phyloP scores from a whole-genome alignment of 2,797 vertebrate species.

The Phylloscopus collybita region DNA sequence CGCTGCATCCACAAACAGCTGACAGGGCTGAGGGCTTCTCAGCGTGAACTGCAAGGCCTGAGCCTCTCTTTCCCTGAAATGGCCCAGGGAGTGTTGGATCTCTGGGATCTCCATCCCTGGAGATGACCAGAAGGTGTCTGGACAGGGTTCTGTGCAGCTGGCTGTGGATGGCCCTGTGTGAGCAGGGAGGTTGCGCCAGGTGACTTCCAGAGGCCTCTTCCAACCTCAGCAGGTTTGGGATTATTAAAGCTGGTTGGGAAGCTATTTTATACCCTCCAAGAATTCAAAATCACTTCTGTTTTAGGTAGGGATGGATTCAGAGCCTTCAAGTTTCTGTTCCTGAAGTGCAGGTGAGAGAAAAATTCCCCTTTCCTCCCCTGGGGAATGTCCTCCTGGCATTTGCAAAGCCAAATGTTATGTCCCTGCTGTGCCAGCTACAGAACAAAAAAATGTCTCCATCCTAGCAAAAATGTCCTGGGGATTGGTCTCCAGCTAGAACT shows the following conservation, averaged over 20 bases:
- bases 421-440: background rate
- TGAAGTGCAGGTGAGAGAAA: background rate
- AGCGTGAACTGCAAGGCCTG: background rate
- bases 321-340: background rate
- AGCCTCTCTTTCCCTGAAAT: background rate
- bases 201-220: background rate
- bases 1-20: background rate
- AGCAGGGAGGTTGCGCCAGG: background rate
- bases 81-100: background rate
- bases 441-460: background rate
- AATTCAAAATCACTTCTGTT: background rate
- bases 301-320: background rate
- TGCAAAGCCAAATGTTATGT: background rate
- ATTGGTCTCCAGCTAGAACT: background rate
- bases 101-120: background rate
- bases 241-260: background rate
- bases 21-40: background rate
- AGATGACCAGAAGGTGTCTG: background rate
- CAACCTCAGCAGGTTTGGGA: background rate
- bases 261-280: background rate
- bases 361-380: background rate
- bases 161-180: background rate
- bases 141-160: background rate
- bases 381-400: background rate
- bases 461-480: background rate